Base-by-base conservation (phyloP, 1,140 invertebrate species). In the Cecropterus lyciades region DNA sequence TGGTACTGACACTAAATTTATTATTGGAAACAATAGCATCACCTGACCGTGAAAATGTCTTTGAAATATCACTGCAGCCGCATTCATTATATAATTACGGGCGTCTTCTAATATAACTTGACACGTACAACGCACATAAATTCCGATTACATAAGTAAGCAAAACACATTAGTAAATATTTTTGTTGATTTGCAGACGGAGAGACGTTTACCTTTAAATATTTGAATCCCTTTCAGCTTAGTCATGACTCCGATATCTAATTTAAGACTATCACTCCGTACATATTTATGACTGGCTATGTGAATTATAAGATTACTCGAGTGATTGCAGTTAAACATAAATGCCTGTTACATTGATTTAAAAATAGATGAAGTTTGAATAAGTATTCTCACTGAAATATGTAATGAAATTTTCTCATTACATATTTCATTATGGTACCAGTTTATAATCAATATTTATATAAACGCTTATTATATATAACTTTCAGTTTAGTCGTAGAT, bases 11-110 rank as follows among this genome's bases (percentile, higher is more conserved):
- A 16, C 37, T 49, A 55, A 55, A 20, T 55, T 42, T 55, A 55
- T 33, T 55, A 55, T 55, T 42, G 52, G 52, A 55, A 55, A 55
- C 52, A 55, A 55, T 55, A 55, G 52, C 52, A 55, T 55, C 52
- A 55, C 9, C 33, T 55, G 52, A 55, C 52, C 52, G 37, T 42
- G 52, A 55, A 20, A 55, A 42, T 16, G 55, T 24, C 55, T 46
- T 59, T 59, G 55, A 59, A 45, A 30, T 59, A 43, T 46, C 42
- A 30, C 8, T 46, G 42, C 55, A 46, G 42, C 55, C 17, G n/a
- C 40, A 5, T 42, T 10, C 7, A 48, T 51, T 40, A 40, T 40
- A 1, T 40, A 33, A 33, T 33, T 33, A 10, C 9, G 6, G 1
- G 6, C 9, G 30, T n/a, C n/a, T n/a, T 33, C 30, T 33, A 33